Percentiles rank a stretch among this genome's conserved stretches.
Evolutionary conservation across 2,113 vertebrate species (phyloP).

Genomic region (Lathamus discolor): DNA sequence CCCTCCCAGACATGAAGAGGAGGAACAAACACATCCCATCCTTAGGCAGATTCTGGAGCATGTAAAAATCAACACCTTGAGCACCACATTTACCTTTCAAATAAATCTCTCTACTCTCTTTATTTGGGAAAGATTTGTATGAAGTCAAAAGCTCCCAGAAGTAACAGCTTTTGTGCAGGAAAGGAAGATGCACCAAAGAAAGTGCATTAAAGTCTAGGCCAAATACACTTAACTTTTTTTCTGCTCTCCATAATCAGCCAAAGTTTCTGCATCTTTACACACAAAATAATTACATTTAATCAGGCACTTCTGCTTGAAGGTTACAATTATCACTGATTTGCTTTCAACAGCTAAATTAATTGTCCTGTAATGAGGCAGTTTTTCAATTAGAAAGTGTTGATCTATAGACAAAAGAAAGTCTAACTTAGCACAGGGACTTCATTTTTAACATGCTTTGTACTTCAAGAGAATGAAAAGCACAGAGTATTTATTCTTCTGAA

Average conservation of each 20-base stretch:
- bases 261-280: background rate
- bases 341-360: constrained; percentile 58
- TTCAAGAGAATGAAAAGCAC: background rate
- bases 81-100: background rate
- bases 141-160: background rate
- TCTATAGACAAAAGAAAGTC: constrained; percentile 30
- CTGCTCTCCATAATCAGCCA: background rate
- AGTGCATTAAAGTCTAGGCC: background rate
- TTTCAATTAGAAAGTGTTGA: constrained; percentile 49
- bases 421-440: background rate
- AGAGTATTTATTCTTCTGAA: constrained; percentile 42
- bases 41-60: background rate
- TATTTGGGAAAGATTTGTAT: background rate
- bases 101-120: background rate
- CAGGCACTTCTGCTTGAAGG: constrained; percentile 34
- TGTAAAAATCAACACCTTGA: background rate
- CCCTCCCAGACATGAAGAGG: rapidly evolving
- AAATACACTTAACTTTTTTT: background rate
- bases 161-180: background rate
- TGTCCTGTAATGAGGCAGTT: constrained; percentile 47
- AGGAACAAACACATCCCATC: background rate
- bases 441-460: background rate
- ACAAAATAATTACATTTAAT: constrained; percentile 44
- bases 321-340: constrained; percentile 58
- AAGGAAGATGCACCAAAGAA: background rate